These are phyloP conservation scores for Dinoponera quadriceps DNA, from an alignment of 1,140 invertebrate species.

Conservation along the genomic window DNA sequence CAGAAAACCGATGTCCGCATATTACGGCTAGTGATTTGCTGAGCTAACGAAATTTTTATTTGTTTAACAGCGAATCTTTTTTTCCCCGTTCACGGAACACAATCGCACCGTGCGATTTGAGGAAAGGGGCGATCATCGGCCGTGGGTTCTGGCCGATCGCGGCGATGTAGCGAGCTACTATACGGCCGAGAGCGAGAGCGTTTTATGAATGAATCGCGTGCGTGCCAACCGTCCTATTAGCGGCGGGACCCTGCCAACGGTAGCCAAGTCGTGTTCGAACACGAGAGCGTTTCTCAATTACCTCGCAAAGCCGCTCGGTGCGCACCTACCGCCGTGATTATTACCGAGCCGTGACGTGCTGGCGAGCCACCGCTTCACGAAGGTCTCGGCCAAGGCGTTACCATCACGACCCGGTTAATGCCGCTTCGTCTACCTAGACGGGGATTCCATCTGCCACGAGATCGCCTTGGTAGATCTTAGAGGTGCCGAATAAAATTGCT, in stretches of 20 bases:
- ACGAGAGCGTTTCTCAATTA: slow-evolving; percentile 75
- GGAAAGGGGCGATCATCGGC: slow-evolving; percentile 13
- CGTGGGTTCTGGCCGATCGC: slow-evolving; percentile 37
- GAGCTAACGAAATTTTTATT: no score
- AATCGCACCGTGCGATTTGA: slow-evolving; percentile 47
- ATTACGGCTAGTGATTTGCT: no score
- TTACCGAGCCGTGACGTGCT: slow-evolving; percentile 73
- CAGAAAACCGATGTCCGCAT: no score
- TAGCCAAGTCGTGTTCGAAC: slow-evolving; percentile 72
- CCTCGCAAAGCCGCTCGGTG: slow-evolving; percentile 62
- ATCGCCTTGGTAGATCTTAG: neutral
- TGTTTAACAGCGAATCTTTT: no score
- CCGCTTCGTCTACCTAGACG: slow-evolving; percentile 41
- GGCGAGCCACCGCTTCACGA: slow-evolving; percentile 60
- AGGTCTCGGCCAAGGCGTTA: slow-evolving; percentile 70
- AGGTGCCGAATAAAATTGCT: neutral
- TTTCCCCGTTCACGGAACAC: neutral
- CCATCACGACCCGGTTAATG: slow-evolving; percentile 65
- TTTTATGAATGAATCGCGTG: slow-evolving; percentile 77
- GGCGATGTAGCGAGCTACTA: neutral
- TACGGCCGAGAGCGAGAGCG: slow-evolving; percentile 37
- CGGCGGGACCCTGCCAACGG: slow-evolving; percentile 63
- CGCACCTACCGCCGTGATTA: slow-evolving; percentile 71
- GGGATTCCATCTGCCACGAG: neutral
- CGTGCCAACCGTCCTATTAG: slow-evolving; percentile 75